Conservation (phyloP, 2,888 invertebrate genomes). For the Parnassius orleans region DNA sequence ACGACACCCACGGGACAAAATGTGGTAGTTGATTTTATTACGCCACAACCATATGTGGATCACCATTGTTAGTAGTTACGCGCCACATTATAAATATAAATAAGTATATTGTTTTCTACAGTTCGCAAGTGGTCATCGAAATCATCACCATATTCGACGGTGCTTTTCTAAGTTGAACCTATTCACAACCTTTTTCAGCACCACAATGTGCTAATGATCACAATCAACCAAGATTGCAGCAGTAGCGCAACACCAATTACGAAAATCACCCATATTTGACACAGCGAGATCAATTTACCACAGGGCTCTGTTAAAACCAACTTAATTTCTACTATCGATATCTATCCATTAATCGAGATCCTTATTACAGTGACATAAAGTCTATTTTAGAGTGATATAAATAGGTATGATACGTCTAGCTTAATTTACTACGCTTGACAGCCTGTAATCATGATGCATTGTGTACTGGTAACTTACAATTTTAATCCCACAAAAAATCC, state of each 20-base stretch:
- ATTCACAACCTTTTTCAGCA: constrained; percentile 22
- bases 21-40: too few relatives aligned
- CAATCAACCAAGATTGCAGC: constrained; percentile 15
- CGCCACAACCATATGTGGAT: too few relatives aligned
- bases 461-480: constrained; percentile 33
- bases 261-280: constrained; percentile 22
- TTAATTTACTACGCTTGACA: constrained; percentile 28
- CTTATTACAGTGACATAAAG: constrained; percentile 1
- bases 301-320: constrained; percentile 16
- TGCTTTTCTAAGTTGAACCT: constrained; percentile 10
- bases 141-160: too few relatives aligned
- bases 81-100: too few relatives aligned
- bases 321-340: constrained; percentile 7
- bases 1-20: too few relatives aligned
- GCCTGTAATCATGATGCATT: constrained; percentile 33
- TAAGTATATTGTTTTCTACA: too few relatives aligned
- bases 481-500: constrained; percentile 33
- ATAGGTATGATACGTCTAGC: constrained; percentile 6
- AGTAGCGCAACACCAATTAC: constrained; percentile 15
- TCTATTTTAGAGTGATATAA: constrained; percentile 1
- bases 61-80: too few relatives aligned
- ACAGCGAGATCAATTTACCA: constrained; percentile 23
- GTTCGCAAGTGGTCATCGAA: too few relatives aligned
- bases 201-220: constrained; percentile 16
- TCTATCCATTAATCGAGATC: background rate